Percentiles rank a stretch among this genome's conserved stretches.
Conservation (phyloP, 2,113 vertebrate species). For the Burhinus bistriatus region DNA sequence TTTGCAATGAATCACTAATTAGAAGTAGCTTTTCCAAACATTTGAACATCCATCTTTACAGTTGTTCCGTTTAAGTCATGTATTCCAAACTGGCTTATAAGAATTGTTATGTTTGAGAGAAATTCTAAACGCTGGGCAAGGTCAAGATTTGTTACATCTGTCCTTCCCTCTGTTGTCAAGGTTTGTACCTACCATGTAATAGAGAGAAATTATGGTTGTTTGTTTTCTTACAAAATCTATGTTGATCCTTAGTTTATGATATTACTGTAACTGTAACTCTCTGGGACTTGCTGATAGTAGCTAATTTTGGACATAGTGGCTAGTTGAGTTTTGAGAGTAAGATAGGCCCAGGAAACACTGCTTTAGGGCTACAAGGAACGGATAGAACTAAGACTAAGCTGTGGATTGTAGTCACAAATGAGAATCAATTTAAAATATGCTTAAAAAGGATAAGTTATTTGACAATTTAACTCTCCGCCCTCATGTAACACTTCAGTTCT, state of each 20-base stretch:
- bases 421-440: neutral
- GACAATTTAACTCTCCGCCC: neutral
- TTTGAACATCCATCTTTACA: neutral
- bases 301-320: neutral
- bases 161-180: neutral
- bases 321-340: neutral
- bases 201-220: neutral
- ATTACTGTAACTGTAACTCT: neutral
- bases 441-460: neutral
- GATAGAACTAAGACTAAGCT: neutral
- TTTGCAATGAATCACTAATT: neutral
- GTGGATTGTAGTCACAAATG: neutral
- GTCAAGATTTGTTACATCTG: neutral
- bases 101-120: neutral
- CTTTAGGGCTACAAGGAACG: neutral
- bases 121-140: neutral
- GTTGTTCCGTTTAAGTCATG: neutral
- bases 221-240: neutral
- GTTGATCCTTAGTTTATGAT: neutral
- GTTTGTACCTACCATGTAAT: neutral
- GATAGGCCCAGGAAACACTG: neutral
- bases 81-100: neutral
- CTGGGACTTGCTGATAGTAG: neutral
- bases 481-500: neutral
- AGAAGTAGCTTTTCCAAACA: neutral